A percentile compares a stretch with the other conserved stretches of the same genome.
Evolutionary conservation across 1,140 invertebrate species (phyloP).

Genomic region (Drosophila carrolli): DNA sequence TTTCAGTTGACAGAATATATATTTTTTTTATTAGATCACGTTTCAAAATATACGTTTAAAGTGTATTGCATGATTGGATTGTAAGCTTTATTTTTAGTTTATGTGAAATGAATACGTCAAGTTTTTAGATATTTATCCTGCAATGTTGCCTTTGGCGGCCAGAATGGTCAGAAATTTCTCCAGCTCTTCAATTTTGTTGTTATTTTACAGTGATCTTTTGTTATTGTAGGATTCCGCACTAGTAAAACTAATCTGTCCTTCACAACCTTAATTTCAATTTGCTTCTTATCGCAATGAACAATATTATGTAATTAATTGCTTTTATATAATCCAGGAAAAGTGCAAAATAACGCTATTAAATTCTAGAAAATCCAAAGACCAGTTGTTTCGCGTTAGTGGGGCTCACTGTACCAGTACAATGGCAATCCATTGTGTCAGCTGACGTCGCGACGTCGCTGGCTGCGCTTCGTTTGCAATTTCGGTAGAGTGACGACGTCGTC

Average conservation of each 20-base stretch:
- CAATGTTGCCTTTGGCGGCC: constrained; percentile 26
- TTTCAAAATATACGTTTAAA: constrained; percentile 7
- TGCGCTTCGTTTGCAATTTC: constrained; percentile 68
- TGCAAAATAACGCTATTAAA: not conserved
- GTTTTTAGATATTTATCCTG: constrained; percentile 30
- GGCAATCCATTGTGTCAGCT: constrained; percentile 72
- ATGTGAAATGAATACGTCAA: constrained; percentile 21
- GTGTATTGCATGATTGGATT: constrained; percentile 8
- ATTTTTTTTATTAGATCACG: constrained; percentile 19
- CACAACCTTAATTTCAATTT: too few species aligned
- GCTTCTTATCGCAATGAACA: too few species aligned
- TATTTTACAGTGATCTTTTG: constrained; percentile 10
- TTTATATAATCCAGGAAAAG: not conserved
- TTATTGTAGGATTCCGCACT: not conserved
- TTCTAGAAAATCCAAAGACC: too few species aligned
- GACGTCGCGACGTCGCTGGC: constrained; percentile 52
- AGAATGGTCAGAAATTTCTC: not conserved
- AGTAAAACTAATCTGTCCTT: too few species aligned
- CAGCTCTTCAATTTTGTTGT: constrained; percentile 3
- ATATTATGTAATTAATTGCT: too few species aligned
- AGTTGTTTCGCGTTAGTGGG: not conserved
- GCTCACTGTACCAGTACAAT: constrained; percentile 51
- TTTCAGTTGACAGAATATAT: constrained; percentile 8
- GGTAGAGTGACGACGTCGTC: constrained; percentile 48
- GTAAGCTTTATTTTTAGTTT: constrained; percentile 28